Evolutionary conservation across 2,113 vertebrate species (phyloP).

Genomic region (Tursiops truncatus): DNA sequence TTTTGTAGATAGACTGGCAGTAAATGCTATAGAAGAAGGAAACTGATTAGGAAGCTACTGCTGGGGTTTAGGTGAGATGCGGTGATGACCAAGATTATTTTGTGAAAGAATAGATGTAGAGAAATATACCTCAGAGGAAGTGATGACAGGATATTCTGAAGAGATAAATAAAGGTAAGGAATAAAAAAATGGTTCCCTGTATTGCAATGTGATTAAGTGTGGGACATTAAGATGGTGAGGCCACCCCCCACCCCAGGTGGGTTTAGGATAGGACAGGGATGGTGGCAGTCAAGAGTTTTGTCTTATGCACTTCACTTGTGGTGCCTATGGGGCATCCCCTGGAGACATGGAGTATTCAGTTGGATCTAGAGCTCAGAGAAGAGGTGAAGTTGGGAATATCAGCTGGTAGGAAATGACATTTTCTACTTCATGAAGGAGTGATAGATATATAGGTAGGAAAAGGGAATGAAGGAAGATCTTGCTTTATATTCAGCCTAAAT

Average conservation of each 20-base stretch:
- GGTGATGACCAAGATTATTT: not conserved
- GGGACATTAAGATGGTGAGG: not conserved
- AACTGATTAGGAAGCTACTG: not conserved
- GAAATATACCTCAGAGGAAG: not conserved
- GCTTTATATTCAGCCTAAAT: not conserved
- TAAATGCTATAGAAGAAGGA: not conserved
- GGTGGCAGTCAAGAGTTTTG: not conserved
- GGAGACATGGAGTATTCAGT: not conserved
- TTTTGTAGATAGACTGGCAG: not conserved
- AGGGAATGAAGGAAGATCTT: not conserved
- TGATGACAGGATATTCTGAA: not conserved
- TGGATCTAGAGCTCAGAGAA: not conserved
- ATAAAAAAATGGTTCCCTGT: not conserved
- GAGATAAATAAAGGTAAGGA: not conserved
- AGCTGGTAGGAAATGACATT: not conserved
- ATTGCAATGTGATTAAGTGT: not conserved
- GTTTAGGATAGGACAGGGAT: not conserved
- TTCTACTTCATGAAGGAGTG: not conserved
- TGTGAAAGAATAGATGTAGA: not conserved
- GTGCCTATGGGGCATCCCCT: too few species aligned
- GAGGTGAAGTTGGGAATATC: not conserved
- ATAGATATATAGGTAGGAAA: not conserved
- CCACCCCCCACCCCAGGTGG: rapidly evolving
- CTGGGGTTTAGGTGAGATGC: not conserved
- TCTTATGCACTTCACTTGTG: not conserved